A percentile compares a stretch with the other conserved stretches of the same genome.
Conservation (phyloP, 2,888 invertebrate species). For the Bellardia pandia region DNA sequence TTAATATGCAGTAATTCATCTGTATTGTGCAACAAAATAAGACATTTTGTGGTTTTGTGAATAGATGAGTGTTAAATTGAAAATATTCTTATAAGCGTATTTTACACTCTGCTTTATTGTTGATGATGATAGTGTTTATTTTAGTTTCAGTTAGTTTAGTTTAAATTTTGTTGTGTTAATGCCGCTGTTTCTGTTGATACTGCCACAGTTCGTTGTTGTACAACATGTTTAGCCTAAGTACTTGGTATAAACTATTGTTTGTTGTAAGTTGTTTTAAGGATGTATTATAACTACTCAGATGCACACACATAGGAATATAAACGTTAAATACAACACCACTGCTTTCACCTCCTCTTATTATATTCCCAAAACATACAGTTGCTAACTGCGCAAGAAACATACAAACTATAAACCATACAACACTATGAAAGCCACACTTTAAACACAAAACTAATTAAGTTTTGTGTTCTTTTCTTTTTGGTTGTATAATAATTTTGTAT, state of each 20-base stretch:
- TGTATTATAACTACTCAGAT: slow-evolving; percentile 4
- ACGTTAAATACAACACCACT: background rate
- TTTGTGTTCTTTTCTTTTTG: slow-evolving; percentile 46
- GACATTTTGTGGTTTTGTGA: slow-evolving; percentile 12
- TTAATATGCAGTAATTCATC: slow-evolving; percentile 15
- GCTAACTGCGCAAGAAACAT: background rate
- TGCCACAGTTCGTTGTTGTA: slow-evolving; percentile 3
- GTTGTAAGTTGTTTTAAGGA: slow-evolving; percentile 13
- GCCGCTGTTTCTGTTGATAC: background rate
- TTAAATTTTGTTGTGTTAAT: background rate
- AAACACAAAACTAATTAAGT: slow-evolving; percentile 69
- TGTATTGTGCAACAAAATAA: slow-evolving; percentile 33
- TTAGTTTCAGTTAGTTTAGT: background rate
- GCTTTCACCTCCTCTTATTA: background rate
- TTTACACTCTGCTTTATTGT: slow-evolving; percentile 20
- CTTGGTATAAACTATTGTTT: slow-evolving; percentile 22
- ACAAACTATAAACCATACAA: background rate
- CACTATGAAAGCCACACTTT: slow-evolving; percentile 57
- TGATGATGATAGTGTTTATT: background rate
- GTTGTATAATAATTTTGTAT: background rate
- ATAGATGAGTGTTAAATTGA: slow-evolving; percentile 16
- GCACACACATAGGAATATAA: background rate
- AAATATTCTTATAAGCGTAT: background rate
- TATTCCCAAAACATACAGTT: slow-evolving; percentile 11
- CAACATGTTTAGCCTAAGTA: slow-evolving; percentile 11